Evolutionary conservation across 2,113 vertebrate genomes (phyloP), one percentile per base, ranked within the genome.

Genomic region (Osmerus mordax): DNA sequence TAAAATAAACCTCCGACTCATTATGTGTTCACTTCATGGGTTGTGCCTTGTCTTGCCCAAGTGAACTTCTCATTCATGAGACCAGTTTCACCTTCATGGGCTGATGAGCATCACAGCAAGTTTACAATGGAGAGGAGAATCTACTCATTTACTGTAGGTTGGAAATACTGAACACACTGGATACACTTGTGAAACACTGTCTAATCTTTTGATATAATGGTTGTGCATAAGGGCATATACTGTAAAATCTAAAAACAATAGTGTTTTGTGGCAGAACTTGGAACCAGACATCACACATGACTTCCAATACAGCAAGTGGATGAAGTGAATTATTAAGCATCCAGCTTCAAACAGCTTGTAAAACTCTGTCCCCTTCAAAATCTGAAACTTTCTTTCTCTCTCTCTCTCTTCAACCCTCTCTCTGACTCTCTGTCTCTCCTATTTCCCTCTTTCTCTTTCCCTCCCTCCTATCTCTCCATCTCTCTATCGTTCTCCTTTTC

Each of bases 281-380:
- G 54, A 60, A 76, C 64, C 82, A 74, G 82, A 87, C 83, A 81
- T 82, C 80, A 74, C 77, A 82, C 80, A 84, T 62, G 73, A 80
- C 72, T 70, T 82, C 85, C 81, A 78, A 82, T 72, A 75, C 77
- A 58, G 84, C 77, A 80, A 82, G 83, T 89, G 77, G 84, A 90
- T 90, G 87, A 90, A 91, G 84, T 90, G 90, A 92, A 93, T 91
- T 88, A 91, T 92, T 91, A 89, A 93, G 88, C 80, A 90, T 82
- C 78, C 79, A 63, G 83, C 89, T 90, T 92, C 90, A 90, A 91
- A 91, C 84, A 87, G 72, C 85, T 81, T 88, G 86, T 88, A 91
- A 88, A 90, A 84, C 76, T 86, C 86, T 80, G 84, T 87, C 90
- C 88, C 83, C 84, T 78, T 84, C 83, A 82, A 82, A 89, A 89